phyloP scores from a whole-genome alignment of 2,888 invertebrate genomes.

The Punctoribates punctum region DNA sequence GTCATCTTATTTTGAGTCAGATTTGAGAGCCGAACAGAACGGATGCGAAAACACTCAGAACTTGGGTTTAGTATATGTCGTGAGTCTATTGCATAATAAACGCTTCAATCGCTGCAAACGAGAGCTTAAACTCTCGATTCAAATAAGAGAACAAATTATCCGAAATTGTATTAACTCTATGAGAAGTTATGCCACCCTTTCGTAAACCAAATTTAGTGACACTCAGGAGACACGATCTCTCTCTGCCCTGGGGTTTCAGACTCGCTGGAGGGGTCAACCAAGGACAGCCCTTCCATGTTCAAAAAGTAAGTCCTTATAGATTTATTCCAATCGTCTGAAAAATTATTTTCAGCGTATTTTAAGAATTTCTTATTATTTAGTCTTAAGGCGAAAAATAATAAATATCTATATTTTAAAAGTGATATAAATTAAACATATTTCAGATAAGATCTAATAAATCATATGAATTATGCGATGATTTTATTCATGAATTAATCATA shows the following conservation, averaged over 20 bases:
- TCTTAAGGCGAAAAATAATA: background rate
- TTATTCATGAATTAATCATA: too few relatives aligned
- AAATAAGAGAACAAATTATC: background rate
- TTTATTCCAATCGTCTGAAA: background rate
- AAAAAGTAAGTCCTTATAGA: slow-evolving; percentile 69
- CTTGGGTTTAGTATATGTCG: background rate
- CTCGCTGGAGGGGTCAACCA: slow-evolving; percentile 90
- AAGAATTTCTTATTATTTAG: too few relatives aligned
- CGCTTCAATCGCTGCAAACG: background rate
- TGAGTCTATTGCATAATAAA: background rate
- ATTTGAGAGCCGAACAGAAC: background rate
- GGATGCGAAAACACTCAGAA: background rate
- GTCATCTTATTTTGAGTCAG: background rate
- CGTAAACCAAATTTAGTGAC: slow-evolving; percentile 47
- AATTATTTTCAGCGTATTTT: background rate
- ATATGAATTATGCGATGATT: too few relatives aligned
- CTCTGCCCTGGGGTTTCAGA: slow-evolving; percentile 77
- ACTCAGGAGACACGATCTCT: slow-evolving; percentile 43
- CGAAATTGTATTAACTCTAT: background rate
- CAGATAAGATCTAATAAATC: background rate
- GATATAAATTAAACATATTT: background rate
- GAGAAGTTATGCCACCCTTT: slow-evolving; percentile 41
- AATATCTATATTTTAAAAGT: background rate
- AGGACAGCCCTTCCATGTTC: slow-evolving; percentile 80
- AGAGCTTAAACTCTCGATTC: background rate